Conservation (phyloP, 2,888 invertebrate species). For the Gnatocerus cornutus region DNA sequence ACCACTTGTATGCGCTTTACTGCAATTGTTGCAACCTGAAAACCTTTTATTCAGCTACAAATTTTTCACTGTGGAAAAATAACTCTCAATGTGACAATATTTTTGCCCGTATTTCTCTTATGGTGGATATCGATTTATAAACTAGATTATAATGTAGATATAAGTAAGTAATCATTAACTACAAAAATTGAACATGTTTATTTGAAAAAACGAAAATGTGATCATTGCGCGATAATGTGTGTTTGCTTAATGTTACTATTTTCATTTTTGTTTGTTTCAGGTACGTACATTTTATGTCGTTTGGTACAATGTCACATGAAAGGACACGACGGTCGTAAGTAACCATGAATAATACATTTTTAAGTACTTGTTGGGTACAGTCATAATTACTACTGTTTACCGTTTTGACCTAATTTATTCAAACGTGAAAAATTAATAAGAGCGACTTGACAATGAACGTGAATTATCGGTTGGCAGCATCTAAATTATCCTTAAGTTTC, state of each 20-base stretch:
- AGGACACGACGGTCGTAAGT: constrained; percentile 52
- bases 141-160: too few species aligned
- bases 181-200: too few species aligned
- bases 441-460: constrained; percentile 3
- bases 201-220: too few species aligned
- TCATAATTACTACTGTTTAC: constrained; percentile 40
- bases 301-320: constrained; percentile 44
- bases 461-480: constrained; percentile 19
- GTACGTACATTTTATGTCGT: constrained; percentile 46
- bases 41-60: too few species aligned
- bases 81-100: too few species aligned
- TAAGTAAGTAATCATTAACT: too few species aligned
- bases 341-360: constrained; percentile 55
- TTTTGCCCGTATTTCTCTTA: too few species aligned
- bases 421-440: constrained; percentile 42
- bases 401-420: constrained; percentile 48
- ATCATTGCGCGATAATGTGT: background rate
- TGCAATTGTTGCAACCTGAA: too few species aligned
- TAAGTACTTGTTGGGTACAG: constrained; percentile 30
- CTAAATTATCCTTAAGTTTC: constrained; percentile 2
- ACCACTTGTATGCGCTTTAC: too few species aligned
- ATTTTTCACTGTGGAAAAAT: too few species aligned
- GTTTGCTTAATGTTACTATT: background rate
- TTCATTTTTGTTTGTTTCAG: constrained; percentile 50
- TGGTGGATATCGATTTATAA: too few species aligned